These are phyloP conservation scores for Machimus rusticus DNA, from an alignment of 2,888 invertebrate species.

Conservation along the genomic window DNA sequence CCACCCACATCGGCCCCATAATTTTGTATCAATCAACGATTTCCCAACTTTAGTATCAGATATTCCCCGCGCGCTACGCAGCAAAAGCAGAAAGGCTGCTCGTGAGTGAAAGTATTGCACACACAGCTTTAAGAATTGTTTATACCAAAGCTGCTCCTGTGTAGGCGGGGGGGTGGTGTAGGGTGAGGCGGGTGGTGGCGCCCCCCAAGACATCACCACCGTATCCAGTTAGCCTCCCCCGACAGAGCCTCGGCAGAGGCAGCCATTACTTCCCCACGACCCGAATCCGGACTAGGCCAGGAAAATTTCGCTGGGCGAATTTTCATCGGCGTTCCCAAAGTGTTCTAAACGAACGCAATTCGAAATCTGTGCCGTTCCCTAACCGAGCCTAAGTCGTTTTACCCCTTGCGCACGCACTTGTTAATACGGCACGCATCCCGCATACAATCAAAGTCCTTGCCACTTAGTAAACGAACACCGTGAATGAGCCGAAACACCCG, in stretches of 20 bases:
- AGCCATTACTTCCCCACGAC: background rate
- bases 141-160: background rate
- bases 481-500: slow-evolving; percentile 29
- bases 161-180: background rate
- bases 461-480: slow-evolving; percentile 19
- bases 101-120: slow-evolving; percentile 24
- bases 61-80: slow-evolving; percentile 35
- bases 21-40: slow-evolving; percentile 44
- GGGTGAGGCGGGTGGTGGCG: too few relatives aligned
- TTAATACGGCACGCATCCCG: slow-evolving; percentile 27
- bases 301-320: background rate
- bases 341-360: slow-evolving; percentile 2
- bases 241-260: background rate
- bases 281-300: background rate
- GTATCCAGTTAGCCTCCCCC: background rate
- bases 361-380: background rate
- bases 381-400: background rate
- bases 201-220: background rate
- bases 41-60: slow-evolving; percentile 34
- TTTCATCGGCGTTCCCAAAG: background rate
- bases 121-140: slow-evolving; percentile 13
- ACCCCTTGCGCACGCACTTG: slow-evolving; percentile 43
- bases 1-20: slow-evolving; percentile 25
- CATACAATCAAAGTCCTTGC: background rate
- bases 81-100: background rate